A percentile compares a stretch with the other conserved stretches of the same genome.
Conservation (phyloP, 2,797 vertebrate genomes). For the Sebastes vulpes region DNA sequence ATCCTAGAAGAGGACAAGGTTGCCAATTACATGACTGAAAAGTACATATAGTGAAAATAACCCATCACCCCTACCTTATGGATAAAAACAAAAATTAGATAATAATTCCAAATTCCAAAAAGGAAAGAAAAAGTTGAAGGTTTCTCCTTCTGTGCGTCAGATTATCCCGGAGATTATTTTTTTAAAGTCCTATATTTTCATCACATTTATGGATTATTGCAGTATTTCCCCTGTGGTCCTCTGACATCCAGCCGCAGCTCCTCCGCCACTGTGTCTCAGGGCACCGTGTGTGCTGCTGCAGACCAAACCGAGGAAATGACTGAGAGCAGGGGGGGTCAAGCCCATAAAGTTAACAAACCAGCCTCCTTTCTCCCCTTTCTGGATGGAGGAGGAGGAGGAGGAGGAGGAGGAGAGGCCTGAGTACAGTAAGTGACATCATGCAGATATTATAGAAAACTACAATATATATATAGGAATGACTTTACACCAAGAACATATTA, state of each 20-base stretch:
- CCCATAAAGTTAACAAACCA: constrained; percentile 75
- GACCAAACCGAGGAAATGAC: constrained; percentile 71
- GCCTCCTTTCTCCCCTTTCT: constrained; percentile 67
- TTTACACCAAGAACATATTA: neutral
- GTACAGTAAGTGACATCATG: neutral
- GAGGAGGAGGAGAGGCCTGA: neutral
- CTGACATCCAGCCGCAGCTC: constrained; percentile 64
- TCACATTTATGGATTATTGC: constrained; percentile 73
- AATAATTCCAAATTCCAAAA: constrained; percentile 61
- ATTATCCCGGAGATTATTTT: constrained; percentile 50
- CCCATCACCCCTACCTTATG: constrained; percentile 71
- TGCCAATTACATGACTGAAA: neutral
- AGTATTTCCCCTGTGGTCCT: constrained; percentile 53
- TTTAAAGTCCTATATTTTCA: constrained; percentile 46
- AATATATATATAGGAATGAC: neutral
- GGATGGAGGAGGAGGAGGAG: constrained; percentile 37
- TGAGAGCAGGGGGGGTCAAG: constrained; percentile 62
- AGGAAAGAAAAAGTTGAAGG: constrained; percentile 1
- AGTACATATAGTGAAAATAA: constrained; percentile 9
- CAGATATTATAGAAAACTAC: neutral
- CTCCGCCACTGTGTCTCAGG: constrained; percentile 62
- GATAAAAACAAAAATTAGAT: constrained; percentile 48
- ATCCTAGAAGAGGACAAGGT: neutral
- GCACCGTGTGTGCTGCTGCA: constrained; percentile 49
- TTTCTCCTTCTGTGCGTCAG: constrained; percentile 35